These are phyloP conservation scores for Todus mexicanus DNA, from an alignment of 2,797 vertebrate genomes.

Conservation along the genomic window DNA sequence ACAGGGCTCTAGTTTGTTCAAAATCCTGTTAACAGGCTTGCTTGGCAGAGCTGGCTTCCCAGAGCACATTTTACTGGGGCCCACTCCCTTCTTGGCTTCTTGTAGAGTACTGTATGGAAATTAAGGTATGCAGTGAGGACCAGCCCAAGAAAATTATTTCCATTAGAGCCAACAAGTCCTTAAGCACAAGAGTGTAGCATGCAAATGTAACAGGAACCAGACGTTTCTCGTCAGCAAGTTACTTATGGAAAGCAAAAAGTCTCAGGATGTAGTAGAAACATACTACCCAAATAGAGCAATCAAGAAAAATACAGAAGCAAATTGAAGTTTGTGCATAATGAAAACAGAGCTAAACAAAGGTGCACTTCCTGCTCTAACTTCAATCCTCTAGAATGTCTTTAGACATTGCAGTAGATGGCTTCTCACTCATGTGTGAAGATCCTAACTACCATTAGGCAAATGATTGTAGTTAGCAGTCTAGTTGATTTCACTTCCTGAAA, in stretches of 20 bases:
- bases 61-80: background rate
- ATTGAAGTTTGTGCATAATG: background rate
- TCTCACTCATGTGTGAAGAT: background rate
- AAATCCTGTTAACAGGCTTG: background rate
- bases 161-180: background rate
- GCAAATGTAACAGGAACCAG: background rate
- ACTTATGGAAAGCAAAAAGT: background rate
- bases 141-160: background rate
- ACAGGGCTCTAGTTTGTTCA: background rate
- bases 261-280: background rate
- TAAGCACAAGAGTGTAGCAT: background rate
- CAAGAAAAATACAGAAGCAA: background rate
- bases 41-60: constrained; percentile 2
- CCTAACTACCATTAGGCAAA: background rate
- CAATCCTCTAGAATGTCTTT: background rate
- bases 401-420: background rate
- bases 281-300: background rate
- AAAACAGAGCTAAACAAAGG: background rate
- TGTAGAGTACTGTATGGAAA: background rate
- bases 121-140: background rate
- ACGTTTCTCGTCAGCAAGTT: background rate
- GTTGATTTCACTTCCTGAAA: background rate
- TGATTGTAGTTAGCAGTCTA: background rate
- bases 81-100: background rate
- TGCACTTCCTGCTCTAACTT: background rate